phyloP scores from a whole-genome alignment of 2,888 invertebrate genomes.

The Drosophila quinaria region DNA sequence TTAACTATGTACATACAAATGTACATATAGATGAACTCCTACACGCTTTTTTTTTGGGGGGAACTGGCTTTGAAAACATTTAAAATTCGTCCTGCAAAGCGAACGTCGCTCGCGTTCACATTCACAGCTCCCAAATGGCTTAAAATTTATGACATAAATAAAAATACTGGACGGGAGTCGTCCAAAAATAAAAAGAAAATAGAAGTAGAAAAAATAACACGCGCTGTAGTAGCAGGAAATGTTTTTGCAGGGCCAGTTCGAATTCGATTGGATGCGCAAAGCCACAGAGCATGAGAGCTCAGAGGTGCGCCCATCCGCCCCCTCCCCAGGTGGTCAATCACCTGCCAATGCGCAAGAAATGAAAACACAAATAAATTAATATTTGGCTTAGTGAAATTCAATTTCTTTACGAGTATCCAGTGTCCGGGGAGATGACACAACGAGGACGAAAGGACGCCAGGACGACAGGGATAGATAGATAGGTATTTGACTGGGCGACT shows the following conservation, averaged over 20 bases:
- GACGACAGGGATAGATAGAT: slow-evolving; percentile 25
- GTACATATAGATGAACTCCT: too few relatives aligned
- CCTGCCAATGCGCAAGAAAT: slow-evolving; percentile 70
- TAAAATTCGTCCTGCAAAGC: slow-evolving; percentile 63
- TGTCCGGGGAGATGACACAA: slow-evolving; percentile 29
- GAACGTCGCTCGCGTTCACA: slow-evolving; percentile 66
- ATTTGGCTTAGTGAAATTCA: slow-evolving; percentile 80
- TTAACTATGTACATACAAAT: slow-evolving; percentile 28
- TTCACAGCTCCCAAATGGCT: slow-evolving; percentile 78
- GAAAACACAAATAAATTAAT: slow-evolving; percentile 81
- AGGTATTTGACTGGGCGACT: slow-evolving; percentile 32
- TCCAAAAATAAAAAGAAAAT: slow-evolving; percentile 27
- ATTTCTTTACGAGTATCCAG: slow-evolving; percentile 71
- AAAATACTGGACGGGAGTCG: slow-evolving; percentile 67
- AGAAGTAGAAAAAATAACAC: slow-evolving; percentile 26
- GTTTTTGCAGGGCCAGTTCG: slow-evolving; percentile 50
- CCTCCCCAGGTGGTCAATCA: slow-evolving; percentile 61
- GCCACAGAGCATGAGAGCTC: slow-evolving; percentile 47
- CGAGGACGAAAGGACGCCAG: neutral
- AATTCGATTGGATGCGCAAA: slow-evolving; percentile 73
- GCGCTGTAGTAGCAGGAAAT: slow-evolving; percentile 36
- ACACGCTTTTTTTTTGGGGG: slow-evolving; percentile 1
- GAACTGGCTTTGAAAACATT: slow-evolving; percentile 53
- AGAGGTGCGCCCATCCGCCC: slow-evolving; percentile 1
- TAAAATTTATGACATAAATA: slow-evolving; percentile 80